A percentile compares a stretch with the other conserved stretches of the same genome.
These are phyloP conservation scores for Amblyornis subalaris DNA, from an alignment of 2,113 vertebrate species.

Conservation along the genomic window DNA sequence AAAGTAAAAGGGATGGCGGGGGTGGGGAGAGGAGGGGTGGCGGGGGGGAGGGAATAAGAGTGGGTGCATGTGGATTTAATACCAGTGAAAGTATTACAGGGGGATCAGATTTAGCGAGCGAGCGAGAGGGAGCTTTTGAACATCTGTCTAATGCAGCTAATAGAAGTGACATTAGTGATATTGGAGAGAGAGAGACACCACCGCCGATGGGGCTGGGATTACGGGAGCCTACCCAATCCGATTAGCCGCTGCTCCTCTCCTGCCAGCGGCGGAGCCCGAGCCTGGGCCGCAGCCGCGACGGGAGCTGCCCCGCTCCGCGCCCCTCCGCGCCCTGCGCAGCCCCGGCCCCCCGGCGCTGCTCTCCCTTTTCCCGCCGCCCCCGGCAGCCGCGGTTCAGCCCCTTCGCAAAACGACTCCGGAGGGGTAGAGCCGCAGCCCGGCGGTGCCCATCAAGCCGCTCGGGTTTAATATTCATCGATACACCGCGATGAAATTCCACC, in stretches of 20 bases:
- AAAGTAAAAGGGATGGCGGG: conserved; percentile 46
- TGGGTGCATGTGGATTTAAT: conserved; percentile 66
- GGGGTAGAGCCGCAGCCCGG: neutral
- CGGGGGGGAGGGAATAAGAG: neutral
- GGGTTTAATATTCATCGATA: neutral
- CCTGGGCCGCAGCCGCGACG: neutral
- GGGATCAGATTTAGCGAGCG: conserved; percentile 61
- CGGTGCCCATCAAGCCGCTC: neutral
- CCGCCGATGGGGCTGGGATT: conserved; percentile 68
- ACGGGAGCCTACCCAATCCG: conserved; percentile 72
- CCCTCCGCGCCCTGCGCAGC: neutral
- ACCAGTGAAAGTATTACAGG: conserved; percentile 73
- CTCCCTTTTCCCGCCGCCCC: too few species aligned
- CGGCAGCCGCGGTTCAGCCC: neutral
- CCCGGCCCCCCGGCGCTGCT: neutral
- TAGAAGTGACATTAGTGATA: conserved; percentile 74
- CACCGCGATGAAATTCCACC: conserved; percentile 15
- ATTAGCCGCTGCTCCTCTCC: conserved; percentile 59
- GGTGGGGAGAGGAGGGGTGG: neutral
- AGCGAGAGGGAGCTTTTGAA: conserved; percentile 55
- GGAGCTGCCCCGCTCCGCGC: too few species aligned
- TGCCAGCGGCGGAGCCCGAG: neutral
- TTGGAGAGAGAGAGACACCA: conserved; percentile 51
- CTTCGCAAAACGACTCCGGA: neutral
- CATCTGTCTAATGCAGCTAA: conserved; percentile 77